Base-by-base conservation (phyloP, 1,140 invertebrate genomes). In the Harpegnathos saltator region DNA sequence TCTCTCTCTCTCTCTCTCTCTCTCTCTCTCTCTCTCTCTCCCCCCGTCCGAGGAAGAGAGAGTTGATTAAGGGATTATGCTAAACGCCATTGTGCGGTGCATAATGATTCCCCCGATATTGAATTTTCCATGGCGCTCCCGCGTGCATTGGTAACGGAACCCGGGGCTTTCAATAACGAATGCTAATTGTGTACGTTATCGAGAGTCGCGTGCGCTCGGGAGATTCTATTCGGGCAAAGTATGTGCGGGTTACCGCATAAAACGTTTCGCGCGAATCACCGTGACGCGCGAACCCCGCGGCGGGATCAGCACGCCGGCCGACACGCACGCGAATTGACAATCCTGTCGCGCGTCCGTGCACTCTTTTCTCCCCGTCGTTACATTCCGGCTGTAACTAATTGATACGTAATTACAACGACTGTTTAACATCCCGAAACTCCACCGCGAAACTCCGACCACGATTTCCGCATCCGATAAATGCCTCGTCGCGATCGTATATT, bases 171-270 rank as follows among this genome's bases (percentile, higher is more conserved):
- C 44, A 52, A 63, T 75, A 63, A 74, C 33, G 22, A 61, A 75
- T 75, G 73, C 59, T 75, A 75, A 75, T 75, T 75, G 72, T 75
- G 72, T 75, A 63, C 38, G 72, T 75, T 75, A 62, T 75, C 29
- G 73, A 48, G 24, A 75, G n/a, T n/a, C 7, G 44, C n/a, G n/a
- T 29, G 22, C 44, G 26, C 9, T 29, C 11, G 38, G 44, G 58
- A 50, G 54, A 50, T 62, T 75, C 17, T 62, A 74, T 75, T 75
- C 44, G 15, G 22, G 19, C 29, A 15, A 59, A 63, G 17, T n/a
- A 19, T 56, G n/a, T n/a, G 26, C 33, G 26, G 9, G 12, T 9
- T 52, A 22, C 14, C 0, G 26, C 17, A 22, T 65, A 75, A 58
- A 73, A 65, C 52, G 15, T 75, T 22, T 63, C 17, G 33, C 38